These are phyloP conservation scores for Colius striatus DNA, from an alignment of 2,113 vertebrate species.

Conservation along the genomic window DNA sequence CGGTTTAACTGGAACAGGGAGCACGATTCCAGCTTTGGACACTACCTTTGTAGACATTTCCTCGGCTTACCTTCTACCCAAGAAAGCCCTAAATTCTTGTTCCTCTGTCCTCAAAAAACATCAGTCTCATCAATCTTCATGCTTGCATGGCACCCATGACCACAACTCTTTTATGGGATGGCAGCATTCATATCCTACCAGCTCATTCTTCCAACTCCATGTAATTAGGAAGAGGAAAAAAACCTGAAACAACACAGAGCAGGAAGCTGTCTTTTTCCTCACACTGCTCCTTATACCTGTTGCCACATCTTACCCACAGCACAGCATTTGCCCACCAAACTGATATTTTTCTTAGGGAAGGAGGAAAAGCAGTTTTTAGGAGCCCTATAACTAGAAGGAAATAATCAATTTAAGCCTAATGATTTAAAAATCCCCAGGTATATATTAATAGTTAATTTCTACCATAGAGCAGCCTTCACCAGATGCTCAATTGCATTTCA, in stretches of 20 bases:
- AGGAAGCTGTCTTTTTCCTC: not conserved
- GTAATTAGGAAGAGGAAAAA: not conserved
- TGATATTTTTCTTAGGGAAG: not conserved
- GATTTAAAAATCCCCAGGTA: conserved; percentile 14
- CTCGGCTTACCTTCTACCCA: not conserved
- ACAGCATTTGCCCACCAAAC: not conserved
- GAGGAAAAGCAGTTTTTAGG: not conserved
- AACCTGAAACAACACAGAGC: not conserved
- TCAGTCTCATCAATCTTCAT: not conserved
- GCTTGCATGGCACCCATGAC: not conserved
- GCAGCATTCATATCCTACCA: conserved; percentile 14
- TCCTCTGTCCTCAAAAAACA: not conserved
- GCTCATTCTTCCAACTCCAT: not conserved
- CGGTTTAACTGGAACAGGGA: conserved; percentile 38
- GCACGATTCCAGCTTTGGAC: not conserved
- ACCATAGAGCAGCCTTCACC: not conserved
- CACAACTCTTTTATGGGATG: not conserved
- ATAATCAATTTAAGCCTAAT: conserved; percentile 20
- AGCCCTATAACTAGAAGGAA: not conserved
- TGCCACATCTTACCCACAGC: not conserved
- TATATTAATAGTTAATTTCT: conserved; percentile 8
- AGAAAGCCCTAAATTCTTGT: not conserved
- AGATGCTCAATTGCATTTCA: conserved; percentile 42
- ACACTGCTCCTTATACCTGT: not conserved
- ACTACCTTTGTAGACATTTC: not conserved